Conservation (phyloP, 2,888 invertebrate species). For the Mesorhabditis belari region DNA sequence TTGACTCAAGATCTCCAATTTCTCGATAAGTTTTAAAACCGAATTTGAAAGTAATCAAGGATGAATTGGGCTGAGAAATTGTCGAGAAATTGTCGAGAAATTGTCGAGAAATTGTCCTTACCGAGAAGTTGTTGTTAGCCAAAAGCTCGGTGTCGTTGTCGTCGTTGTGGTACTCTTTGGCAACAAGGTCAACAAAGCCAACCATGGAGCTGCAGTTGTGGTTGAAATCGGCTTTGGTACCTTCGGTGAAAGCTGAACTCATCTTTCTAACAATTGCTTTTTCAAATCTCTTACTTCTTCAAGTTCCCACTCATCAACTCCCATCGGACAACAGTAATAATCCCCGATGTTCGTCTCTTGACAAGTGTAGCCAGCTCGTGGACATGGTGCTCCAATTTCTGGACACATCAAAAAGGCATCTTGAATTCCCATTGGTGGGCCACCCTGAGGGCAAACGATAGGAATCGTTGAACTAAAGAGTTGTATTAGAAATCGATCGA, state of each 20-base stretch:
- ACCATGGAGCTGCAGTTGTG: background rate
- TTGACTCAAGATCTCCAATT: too few species aligned
- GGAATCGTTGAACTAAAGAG: background rate
- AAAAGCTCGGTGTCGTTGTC: background rate
- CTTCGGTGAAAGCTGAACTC: too few species aligned
- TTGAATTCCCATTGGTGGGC: slow-evolving; percentile 11
- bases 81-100: too few species aligned
- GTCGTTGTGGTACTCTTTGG: background rate
- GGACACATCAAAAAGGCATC: slow-evolving; percentile 19
- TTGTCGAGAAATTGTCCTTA: too few species aligned
- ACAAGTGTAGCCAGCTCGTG: slow-evolving; percentile 20
- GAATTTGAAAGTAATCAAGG: too few species aligned
- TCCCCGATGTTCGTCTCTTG: slow-evolving; percentile 17
- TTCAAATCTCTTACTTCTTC: background rate
- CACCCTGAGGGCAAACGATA: slow-evolving; percentile 15
- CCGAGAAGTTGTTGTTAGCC: too few species aligned
- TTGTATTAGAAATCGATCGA: too few species aligned
- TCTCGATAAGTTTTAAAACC: too few species aligned
- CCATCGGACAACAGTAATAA: slow-evolving; percentile 7
- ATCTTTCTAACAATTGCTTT: background rate
- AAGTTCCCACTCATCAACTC: background rate
- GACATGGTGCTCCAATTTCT: slow-evolving; percentile 21
- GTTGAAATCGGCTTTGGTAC: background rate
- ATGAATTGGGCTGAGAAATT: too few species aligned
- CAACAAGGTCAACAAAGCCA: background rate